Conservation (phyloP, 2,797 vertebrate species). For the Crotalus adamanteus region DNA sequence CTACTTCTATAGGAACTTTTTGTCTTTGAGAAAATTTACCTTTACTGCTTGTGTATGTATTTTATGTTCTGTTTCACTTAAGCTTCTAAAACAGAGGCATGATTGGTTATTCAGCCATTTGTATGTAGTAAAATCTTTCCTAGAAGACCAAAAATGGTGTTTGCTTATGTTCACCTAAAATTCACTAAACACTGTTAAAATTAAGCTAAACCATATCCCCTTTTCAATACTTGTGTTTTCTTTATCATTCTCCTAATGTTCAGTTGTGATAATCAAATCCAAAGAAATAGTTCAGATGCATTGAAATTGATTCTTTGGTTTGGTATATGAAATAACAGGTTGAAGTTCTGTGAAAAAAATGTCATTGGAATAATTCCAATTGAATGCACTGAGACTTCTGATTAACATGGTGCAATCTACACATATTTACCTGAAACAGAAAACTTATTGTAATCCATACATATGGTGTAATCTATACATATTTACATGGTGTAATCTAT, state of each 20-base stretch:
- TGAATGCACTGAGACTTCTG: not conserved
- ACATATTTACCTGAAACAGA: not conserved
- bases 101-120: conserved; percentile 56
- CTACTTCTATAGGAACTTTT: not conserved
- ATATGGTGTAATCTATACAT: not conserved
- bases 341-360: not conserved
- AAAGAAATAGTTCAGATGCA: conserved; percentile 57
- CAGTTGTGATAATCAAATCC: conserved; percentile 42
- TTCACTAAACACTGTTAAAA: conserved; percentile 22
- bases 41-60: not conserved
- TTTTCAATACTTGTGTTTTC: conserved; percentile 25
- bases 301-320: conserved; percentile 53
- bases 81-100: conserved; percentile 54
- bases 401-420: not conserved
- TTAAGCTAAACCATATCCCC: conserved; percentile 14
- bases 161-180: conserved; percentile 6
- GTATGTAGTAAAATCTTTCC: not conserved
- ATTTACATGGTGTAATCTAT: not conserved
- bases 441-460: not conserved
- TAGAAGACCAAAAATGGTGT: conserved; percentile 15
- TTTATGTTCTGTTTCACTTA: conserved; percentile 36
- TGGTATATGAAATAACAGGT: conserved; percentile 53
- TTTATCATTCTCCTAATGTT: not conserved
- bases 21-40: not conserved
- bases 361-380: not conserved